A percentile compares a stretch with the other conserved stretches of the same genome.
phyloP scores from a whole-genome alignment of 2,888 invertebrate genomes.

The Drosophila mettleri region DNA sequence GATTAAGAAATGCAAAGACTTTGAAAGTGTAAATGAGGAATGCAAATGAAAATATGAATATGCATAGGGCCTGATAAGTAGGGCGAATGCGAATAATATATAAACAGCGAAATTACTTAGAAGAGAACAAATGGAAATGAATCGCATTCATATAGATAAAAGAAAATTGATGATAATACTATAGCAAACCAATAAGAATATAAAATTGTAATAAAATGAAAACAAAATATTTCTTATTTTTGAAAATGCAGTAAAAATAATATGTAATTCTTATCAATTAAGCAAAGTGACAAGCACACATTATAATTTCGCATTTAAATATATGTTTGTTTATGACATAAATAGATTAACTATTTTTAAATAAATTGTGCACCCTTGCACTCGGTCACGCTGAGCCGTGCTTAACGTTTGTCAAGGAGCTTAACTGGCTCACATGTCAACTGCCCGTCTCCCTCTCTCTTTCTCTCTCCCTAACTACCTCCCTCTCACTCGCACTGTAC shows the following conservation, averaged over 20 bases:
- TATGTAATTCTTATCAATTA: not conserved
- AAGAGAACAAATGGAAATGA: not conserved
- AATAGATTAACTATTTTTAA: slow-evolving; percentile 44
- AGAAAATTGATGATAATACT: not conserved
- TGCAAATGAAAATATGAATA: not conserved
- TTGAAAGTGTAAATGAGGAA: not conserved
- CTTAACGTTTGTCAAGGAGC: slow-evolving; percentile 13
- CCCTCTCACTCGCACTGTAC: not conserved
- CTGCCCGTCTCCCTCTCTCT: not conserved
- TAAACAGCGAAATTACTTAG: not conserved
- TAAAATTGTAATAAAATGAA: not conserved
- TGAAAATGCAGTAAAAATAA: not conserved
- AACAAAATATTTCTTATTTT: not conserved
- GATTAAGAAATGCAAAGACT: not conserved
- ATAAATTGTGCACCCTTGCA: slow-evolving; percentile 6
- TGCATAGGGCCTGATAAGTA: not conserved
- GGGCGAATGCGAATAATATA: not conserved
- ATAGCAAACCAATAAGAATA: not conserved
- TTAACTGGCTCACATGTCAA: slow-evolving; percentile 22
- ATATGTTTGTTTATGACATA: slow-evolving; percentile 1
- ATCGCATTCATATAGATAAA: too few species aligned
- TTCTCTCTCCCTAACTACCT: not conserved
- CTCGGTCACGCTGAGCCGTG: not conserved
- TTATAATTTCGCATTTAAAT: not conserved
- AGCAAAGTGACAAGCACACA: not conserved